Percentiles rank a stretch among this genome's conserved stretches.
These are phyloP conservation scores for Nesogale talazaci DNA, from an alignment of 2,113 vertebrate species.

Conservation along the genomic window DNA sequence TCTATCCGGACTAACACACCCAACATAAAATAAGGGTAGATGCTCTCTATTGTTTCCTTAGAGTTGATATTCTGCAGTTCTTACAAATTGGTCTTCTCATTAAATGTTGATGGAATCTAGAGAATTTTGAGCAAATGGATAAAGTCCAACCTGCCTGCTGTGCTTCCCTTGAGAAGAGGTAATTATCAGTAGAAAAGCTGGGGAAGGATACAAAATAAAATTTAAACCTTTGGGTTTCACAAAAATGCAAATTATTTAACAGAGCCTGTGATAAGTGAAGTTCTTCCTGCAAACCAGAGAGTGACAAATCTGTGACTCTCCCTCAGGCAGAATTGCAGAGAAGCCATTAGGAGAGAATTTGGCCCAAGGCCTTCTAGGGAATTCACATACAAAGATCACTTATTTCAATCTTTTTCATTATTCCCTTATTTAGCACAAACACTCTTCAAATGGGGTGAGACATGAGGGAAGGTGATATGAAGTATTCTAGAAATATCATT, in stretches of 20 bases:
- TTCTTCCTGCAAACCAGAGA: constrained; percentile 35
- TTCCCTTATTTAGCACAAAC: constrained; percentile 50
- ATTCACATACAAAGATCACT: constrained; percentile 53
- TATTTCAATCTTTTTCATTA: constrained; percentile 52
- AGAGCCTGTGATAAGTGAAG: constrained; percentile 32
- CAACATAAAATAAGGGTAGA: neutral
- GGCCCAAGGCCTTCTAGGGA: constrained; percentile 43
- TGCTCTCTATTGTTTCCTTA: neutral
- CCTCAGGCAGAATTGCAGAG: constrained; percentile 39
- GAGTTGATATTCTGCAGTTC: neutral
- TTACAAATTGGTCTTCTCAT: constrained; percentile 10
- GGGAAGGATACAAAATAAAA: constrained; percentile 56
- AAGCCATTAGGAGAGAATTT: constrained; percentile 40
- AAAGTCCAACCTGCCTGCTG: constrained; percentile 22
- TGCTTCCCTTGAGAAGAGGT: constrained; percentile 38
- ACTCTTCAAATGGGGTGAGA: constrained; percentile 20
- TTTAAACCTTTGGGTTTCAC: constrained; percentile 32
- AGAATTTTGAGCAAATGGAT: neutral
- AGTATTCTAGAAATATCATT: neutral
- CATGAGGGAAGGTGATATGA: neutral
- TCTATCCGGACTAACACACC: too few species aligned
- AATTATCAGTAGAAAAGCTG: constrained; percentile 42
- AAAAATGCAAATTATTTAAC: constrained; percentile 66
- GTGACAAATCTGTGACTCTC: neutral
- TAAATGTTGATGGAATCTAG: neutral